phyloP scores from a whole-genome alignment of 2,888 invertebrate species.

The Gerosis bhagava region DNA sequence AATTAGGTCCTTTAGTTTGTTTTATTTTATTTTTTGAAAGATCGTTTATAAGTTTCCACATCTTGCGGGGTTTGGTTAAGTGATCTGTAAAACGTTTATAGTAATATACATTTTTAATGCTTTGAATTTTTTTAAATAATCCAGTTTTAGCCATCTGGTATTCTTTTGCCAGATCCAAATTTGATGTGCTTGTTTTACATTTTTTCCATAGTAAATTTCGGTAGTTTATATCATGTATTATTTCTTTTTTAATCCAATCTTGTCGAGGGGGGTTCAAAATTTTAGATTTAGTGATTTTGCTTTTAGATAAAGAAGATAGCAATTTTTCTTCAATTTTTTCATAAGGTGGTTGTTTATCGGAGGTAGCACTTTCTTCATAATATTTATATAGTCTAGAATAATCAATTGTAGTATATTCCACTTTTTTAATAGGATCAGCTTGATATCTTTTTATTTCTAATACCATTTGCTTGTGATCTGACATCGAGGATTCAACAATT shows the following conservation, averaged over 20 bases:
- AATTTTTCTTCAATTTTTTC: background rate
- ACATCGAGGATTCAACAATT: conserved; percentile 29
- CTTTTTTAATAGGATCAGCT: conserved; percentile 5
- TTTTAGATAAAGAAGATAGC: background rate
- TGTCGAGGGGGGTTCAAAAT: no score
- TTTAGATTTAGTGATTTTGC: no score
- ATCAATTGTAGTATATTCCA: conserved; percentile 24
- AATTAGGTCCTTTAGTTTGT: background rate
- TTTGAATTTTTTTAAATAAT: conserved; percentile 2
- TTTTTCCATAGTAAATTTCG: conserved; percentile 8
- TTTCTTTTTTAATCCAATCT: no score
- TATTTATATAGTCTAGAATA: conserved; percentile 11
- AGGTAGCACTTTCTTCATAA: background rate
- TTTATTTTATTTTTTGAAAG: conserved; percentile 4
- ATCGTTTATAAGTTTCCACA: conserved; percentile 12
- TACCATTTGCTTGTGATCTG: conserved; percentile 33
- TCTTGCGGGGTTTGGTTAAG: conserved; percentile 6
- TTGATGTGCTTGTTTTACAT: conserved; percentile 5
- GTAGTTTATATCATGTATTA: conserved; percentile 10
- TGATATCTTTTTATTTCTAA: conserved; percentile 26
- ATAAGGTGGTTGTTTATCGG: background rate
- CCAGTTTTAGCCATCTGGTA: background rate
- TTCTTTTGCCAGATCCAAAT: background rate
- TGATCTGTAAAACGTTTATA: background rate
- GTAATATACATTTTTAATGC: conserved; percentile 7